Base-by-base conservation (phyloP, 2,888 invertebrate genomes). In the Enchytraeus crypticus region DNA sequence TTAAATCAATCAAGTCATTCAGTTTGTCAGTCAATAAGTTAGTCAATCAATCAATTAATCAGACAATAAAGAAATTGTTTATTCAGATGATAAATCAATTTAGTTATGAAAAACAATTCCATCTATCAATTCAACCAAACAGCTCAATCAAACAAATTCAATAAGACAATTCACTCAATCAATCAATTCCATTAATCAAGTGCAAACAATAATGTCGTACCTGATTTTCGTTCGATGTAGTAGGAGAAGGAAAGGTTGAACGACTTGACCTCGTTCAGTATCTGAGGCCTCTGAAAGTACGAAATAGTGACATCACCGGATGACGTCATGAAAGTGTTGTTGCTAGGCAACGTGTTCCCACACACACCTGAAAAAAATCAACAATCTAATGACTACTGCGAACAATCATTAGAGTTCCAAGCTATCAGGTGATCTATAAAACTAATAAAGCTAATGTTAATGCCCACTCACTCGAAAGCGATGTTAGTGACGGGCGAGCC, bases 241-340 rank as follows among this genome's bases (percentile, higher is more conserved):
- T 34, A 53, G 21, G 51, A 53, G 53, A 59, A 59, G 5, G 59
- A 23, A 33, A 59, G 21, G 51, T 59, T 53, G 53, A 59, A 59
- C 5, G 53, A 59, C 27, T 59, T 59, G 26, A 34, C 43, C 23
- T 32, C 53, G 38, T 53, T 5, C 0, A 38, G n/a, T 8, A 38
- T 33, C 53, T 59, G 53, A 21, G 51, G 53, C 32, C 59, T 38
- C 27, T 59, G 59, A 3, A 34, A 49, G 45, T 59, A 59, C 43
- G 29, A 51, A 11, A 59, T n/a, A 26, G 59, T 59, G 0, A 59
- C 5, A 21, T 59, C 51, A 18, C 43, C 34, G 26, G 47, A 46
- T 21, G 53, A 34, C 1, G 59, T 53, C 1, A 26, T 34, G 23
- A 59, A 59, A 34, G 53, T 34, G 5, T 27, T 32, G 43, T 59